Evolutionary conservation across 2,113 vertebrate genomes (phyloP).

Genomic region (Cettia cetti): DNA sequence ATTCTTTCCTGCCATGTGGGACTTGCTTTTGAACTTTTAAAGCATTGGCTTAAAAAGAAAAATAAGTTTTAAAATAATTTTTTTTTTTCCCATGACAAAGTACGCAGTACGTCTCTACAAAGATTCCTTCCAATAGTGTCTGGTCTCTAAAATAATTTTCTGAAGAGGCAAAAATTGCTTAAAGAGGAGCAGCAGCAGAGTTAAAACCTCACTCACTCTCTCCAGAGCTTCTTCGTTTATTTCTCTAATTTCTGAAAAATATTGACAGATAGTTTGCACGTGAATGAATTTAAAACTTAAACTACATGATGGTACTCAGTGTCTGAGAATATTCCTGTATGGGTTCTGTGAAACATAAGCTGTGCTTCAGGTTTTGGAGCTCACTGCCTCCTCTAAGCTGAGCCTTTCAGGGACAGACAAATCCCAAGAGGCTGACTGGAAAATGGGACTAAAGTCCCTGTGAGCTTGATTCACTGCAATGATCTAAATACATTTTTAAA

Average conservation of each 20-base stretch:
- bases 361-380: background rate
- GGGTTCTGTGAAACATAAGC: background rate
- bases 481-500: background rate
- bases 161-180: background rate
- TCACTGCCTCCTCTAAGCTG: background rate
- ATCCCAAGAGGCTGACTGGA: background rate
- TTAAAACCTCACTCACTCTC: background rate
- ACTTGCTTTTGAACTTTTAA: background rate
- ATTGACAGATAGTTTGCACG: background rate
- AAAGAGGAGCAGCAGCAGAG: background rate
- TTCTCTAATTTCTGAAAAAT: background rate
- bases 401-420: background rate
- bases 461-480: background rate
- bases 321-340: background rate
- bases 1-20: background rate
- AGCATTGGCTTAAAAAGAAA: background rate
- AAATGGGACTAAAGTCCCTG: background rate
- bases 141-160: background rate
- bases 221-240: background rate
- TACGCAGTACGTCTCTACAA: fast-evolving
- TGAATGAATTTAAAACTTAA: background rate
- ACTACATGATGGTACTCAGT: background rate
- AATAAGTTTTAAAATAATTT: background rate
- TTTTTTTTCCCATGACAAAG: background rate
- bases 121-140: too few species aligned